These are phyloP conservation scores for Eupelmus urozonus DNA, from an alignment of 2,888 invertebrate genomes.

Conservation along the genomic window DNA sequence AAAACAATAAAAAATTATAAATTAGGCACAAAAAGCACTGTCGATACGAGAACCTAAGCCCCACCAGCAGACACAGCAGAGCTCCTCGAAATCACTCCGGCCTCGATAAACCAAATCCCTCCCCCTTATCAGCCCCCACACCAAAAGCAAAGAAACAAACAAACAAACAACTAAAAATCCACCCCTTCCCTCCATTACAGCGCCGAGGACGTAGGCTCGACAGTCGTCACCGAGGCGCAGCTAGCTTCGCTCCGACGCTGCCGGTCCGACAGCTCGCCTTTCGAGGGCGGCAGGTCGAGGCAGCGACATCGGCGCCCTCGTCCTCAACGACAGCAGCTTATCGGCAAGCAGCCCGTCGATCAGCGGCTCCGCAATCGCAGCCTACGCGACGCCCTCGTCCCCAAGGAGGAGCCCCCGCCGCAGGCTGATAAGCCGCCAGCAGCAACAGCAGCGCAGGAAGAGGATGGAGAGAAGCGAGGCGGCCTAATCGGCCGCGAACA, in stretches of 20 bases:
- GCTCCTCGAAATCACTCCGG: no score
- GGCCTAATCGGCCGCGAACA: constrained; percentile 61
- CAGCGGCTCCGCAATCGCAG: constrained; percentile 45
- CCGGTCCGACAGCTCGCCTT: constrained; percentile 30
- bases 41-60: no score
- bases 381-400: constrained; percentile 54
- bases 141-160: no score
- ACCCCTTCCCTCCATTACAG: constrained; percentile 26
- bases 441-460: neutral
- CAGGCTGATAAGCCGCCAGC: neutral
- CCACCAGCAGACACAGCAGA: no score
- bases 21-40: no score
- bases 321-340: neutral
- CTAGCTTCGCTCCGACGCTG: constrained; percentile 10
- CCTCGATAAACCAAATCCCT: neutral
- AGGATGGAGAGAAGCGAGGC: neutral
- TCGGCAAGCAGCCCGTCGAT: constrained; percentile 26
- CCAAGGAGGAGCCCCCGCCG: constrained; percentile 60
- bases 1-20: no score
- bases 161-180: no score
- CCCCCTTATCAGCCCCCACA: no score
- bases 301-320: constrained; percentile 1
- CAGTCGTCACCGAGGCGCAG: constrained; percentile 1
- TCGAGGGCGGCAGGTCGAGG: constrained; percentile 24
- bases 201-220: constrained; percentile 28